Conservation (phyloP, 2,888 invertebrate genomes). For the Agrochola lychnidis region DNA sequence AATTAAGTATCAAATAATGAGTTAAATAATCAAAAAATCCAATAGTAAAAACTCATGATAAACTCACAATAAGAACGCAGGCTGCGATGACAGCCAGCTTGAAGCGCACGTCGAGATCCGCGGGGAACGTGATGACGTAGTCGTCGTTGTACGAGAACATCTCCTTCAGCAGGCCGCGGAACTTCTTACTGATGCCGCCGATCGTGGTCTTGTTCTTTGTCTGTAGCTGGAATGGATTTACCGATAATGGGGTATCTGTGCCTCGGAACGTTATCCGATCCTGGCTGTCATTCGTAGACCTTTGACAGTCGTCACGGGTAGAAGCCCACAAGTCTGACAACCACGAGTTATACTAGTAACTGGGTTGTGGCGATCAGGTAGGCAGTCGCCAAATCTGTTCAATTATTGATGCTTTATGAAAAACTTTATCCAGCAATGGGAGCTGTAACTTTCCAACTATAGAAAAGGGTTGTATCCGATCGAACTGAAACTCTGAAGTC, state of each 20-base stretch:
- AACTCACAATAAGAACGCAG: slow-evolving; percentile 74
- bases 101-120: slow-evolving; percentile 70
- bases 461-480: background rate
- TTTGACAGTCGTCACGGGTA: background rate
- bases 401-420: background rate
- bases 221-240: slow-evolving; percentile 68
- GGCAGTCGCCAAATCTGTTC: background rate
- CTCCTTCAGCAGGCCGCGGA: slow-evolving; percentile 64
- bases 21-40: background rate
- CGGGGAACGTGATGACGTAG: slow-evolving; percentile 73
- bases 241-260: background rate
- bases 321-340: background rate
- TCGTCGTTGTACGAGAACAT: slow-evolving; percentile 64
- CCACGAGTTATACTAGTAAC: background rate
- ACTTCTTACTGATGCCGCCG: slow-evolving; percentile 69
- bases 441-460: background rate
- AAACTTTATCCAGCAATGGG: background rate
- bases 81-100: slow-evolving; percentile 76
- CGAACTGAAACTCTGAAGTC: background rate
- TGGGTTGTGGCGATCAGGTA: background rate
- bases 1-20: background rate
- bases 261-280: background rate
- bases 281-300: background rate
- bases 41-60: background rate
- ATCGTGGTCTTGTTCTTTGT: slow-evolving; percentile 69